Evolutionary conservation across 2,888 invertebrate genomes (phyloP).

Genomic region (Pharmacophagus antenor): DNA sequence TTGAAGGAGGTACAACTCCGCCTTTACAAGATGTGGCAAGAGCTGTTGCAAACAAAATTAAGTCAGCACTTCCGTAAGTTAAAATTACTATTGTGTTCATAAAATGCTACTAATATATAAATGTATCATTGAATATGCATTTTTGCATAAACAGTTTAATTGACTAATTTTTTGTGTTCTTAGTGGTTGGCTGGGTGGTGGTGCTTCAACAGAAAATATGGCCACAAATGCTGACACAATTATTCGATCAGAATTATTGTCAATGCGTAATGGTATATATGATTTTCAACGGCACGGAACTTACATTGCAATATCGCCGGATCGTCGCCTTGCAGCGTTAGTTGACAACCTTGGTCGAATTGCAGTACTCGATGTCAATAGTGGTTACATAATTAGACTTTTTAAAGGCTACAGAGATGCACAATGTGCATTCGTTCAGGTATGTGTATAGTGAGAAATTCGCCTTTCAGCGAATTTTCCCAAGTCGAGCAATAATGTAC

Average conservation of each 20-base stretch:
- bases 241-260: conserved; percentile 86
- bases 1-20: conserved; percentile 90
- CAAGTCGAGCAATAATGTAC: background rate
- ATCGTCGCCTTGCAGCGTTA: conserved; percentile 88
- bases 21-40: conserved; percentile 95
- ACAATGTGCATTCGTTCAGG: conserved; percentile 95
- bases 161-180: conserved; percentile 26
- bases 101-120: too few relatives aligned
- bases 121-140: too few relatives aligned
- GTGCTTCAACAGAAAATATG: conserved; percentile 55
- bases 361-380: conserved; percentile 89
- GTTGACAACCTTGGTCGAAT: conserved; percentile 94
- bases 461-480: background rate
- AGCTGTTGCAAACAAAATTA: conserved; percentile 93
- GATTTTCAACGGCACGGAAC: conserved; percentile 89
- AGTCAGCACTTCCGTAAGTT: conserved; percentile 84
- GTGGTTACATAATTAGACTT: conserved; percentile 89
- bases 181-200: conserved; percentile 72
- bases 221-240: conserved; percentile 63
- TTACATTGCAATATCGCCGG: conserved; percentile 87
- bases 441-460: conserved; percentile 48
- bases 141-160: background rate
- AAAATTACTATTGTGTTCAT: too few relatives aligned
- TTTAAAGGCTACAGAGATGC: conserved; percentile 99
- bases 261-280: conserved; percentile 89